Base-by-base conservation (phyloP, 2,797 vertebrate genomes). In the Halcyon badia region DNA sequence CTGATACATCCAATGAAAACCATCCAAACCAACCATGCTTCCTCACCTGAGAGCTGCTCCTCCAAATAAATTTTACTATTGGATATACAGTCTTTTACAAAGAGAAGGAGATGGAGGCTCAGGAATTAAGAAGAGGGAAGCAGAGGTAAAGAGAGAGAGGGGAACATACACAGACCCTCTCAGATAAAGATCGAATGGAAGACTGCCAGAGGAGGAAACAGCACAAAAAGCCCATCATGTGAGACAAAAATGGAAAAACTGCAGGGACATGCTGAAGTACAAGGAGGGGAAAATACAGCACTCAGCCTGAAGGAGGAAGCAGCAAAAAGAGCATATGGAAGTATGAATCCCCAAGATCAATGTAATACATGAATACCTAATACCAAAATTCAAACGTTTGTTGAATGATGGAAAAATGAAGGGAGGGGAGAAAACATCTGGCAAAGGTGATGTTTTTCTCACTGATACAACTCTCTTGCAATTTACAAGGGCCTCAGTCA, bases 181-280 rank as follows among this genome's bases (percentile, higher is more conserved):
- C 2, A 1, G n/a, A 54, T 7, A 49, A 84, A 49, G 44, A 65
- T 14, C 0, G 0, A 86, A 39, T 18, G 19, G 44, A 28, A 70
- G 41, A 56, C 72, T 79, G 64, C 18, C 30, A 83, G 33, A n/a
- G 18, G 19, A 84, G 37, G 28, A 80, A 83, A 80, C 20, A 73
- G 65, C 44, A 78, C 20, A 71, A 70, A 83, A 31, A 84, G 33
- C 39, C 30, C 56, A 64, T 73, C 28, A 64, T 16, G 33, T 28
- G 28, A 83, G 33, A n/a, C 18, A 41, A 65, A 65, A 65, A 41
- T 7, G 18, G 33, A 52, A 78, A 64, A 69, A 66, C 21, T 20
- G 18, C 31, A 87, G 35, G 6, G 48, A 35, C 21, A 86, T 75
- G 42, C 48, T 83, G n/a, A 68, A 62, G 60, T 48, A 70, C n/a